Conservation (phyloP, 2,797 vertebrate genomes). For the Kryptopterus vitreolus region DNA sequence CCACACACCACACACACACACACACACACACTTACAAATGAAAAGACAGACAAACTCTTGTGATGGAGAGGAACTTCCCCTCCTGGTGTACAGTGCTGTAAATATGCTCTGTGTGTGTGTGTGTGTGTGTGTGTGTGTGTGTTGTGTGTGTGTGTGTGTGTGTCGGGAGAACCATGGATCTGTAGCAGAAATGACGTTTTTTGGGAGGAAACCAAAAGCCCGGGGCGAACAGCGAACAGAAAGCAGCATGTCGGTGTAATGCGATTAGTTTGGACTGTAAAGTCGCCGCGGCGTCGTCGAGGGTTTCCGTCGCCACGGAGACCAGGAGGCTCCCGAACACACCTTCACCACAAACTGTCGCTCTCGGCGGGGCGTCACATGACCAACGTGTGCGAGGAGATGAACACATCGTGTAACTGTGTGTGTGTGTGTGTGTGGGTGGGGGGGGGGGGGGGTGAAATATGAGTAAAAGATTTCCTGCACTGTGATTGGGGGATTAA, state of each 20-base stretch:
- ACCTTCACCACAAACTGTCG: constrained; percentile 11
- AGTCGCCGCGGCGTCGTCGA: background rate
- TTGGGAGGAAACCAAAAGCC: constrained; percentile 30
- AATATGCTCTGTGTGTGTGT: constrained; percentile 58
- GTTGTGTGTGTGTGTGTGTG: background rate
- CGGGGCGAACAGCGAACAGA: constrained; percentile 26
- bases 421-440: background rate
- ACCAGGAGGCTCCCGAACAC: constrained; percentile 27
- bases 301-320: background rate
- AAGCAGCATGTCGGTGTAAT: constrained; percentile 46
- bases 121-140: constrained; percentile 11
- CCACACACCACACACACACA: constrained; percentile 3
- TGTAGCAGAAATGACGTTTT: constrained; percentile 7
- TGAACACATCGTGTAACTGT: background rate
- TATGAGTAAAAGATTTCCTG: constrained; percentile 2
- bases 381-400: background rate
- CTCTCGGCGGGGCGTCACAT: background rate
- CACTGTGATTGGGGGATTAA: background rate
- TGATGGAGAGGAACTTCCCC: constrained; percentile 40
- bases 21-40: constrained; percentile 12
- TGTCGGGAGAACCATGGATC: constrained; percentile 18
- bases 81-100: constrained; percentile 76
- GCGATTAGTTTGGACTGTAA: constrained; percentile 44
- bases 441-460: constrained; percentile 3
- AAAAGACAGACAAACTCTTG: constrained; percentile 4